Base-by-base conservation (phyloP, 2,888 invertebrate genomes). In the Reticulitermes lucifugus region DNA sequence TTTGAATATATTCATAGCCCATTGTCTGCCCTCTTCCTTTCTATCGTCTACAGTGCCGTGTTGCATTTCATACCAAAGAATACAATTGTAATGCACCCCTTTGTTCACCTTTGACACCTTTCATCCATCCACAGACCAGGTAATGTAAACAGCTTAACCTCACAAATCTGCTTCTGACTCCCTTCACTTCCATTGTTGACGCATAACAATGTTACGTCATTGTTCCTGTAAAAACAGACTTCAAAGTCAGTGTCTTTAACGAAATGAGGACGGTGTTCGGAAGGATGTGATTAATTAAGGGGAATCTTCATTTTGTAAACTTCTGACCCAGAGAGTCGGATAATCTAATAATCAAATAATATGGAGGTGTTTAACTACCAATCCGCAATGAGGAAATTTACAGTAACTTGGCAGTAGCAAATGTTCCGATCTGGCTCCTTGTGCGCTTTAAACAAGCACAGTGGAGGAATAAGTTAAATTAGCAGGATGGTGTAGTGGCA, bases 101-200 rank as follows among this genome's bases (percentile, higher is more conserved):
- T 73, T 73, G 73, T 73, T 73, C 29, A 73, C 73, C 35, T 5
- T 29, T 73, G 73, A 73, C 73, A 73, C 73, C 73, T 73, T 73
- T 41, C 73, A 73, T 71, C 71, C 71, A 21, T 12, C 14, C n/a
- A 1, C 6, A 29, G n/a, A 29, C n/a, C 35, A 25, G 46, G 46
- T 46, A 25, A 71, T 71, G n/a, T 18, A 71, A 71, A 71, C 71
- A 71, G 71, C 25, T 71, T 71, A 71, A 35, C 35, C 71, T 71
- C 71, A n/a, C 4, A 71, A 29, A 35, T 60, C 21, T n/a, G 10
- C 21, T 14, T 60, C 60, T 25, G 3, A 71, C 25, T 21, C 71
- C n/a, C 25, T 71, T 25, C 25, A 71, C n/a, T 29, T 29, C 29
- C 18, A 29, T 71, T 71, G 71, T 71, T 71, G 25, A 25, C 7